Evolutionary conservation across 2,797 vertebrate genomes (phyloP).

Genomic region (Coranthus polyacanthus): DNA sequence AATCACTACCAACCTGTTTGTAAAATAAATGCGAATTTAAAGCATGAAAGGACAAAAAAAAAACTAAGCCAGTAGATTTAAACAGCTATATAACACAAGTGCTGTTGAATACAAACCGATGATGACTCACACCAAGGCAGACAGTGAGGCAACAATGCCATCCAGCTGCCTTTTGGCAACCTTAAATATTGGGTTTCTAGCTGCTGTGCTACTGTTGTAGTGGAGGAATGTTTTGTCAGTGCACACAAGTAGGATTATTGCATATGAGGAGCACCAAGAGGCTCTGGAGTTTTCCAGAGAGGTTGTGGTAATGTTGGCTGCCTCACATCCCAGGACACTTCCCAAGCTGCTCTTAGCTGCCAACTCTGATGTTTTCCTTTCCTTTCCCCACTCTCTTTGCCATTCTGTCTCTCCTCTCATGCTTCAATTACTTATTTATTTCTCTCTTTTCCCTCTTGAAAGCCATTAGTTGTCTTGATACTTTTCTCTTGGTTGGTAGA

Average conservation of each 20-base stretch:
- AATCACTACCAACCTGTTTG: conserved; percentile 42
- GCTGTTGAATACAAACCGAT: conserved; percentile 3
- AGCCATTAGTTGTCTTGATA: conserved; percentile 54
- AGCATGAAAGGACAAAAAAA: conserved; percentile 19
- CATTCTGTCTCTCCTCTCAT: conserved; percentile 34
- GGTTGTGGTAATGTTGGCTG: conserved; percentile 64
- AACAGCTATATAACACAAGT: conserved; percentile 31
- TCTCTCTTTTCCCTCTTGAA: conserved; percentile 34
- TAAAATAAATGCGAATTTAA: conserved; percentile 36
- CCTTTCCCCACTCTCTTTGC: conserved; percentile 22
- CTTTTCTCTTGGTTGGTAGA: conserved; percentile 41
- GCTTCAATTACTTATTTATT: conserved; percentile 66
- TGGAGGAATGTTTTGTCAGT: conserved; percentile 35
- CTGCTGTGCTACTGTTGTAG: conserved; percentile 45
- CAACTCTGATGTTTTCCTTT: conserved; percentile 56
- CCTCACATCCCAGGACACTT: conserved; percentile 65
- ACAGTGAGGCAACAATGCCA: conserved; percentile 33
- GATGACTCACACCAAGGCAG: conserved; percentile 13
- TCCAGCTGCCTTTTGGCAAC: conserved; percentile 50
- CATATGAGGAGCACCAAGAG: conserved; percentile 66
- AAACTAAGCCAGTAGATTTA: conserved; percentile 35
- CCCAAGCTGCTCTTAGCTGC: conserved; percentile 61
- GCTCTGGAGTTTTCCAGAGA: conserved; percentile 65
- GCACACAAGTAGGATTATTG: conserved; percentile 65
- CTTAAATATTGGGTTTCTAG: conserved; percentile 31